Evolutionary conservation across 1,140 invertebrate species (phyloP).

Genomic region (Lepidurus couesii): DNA sequence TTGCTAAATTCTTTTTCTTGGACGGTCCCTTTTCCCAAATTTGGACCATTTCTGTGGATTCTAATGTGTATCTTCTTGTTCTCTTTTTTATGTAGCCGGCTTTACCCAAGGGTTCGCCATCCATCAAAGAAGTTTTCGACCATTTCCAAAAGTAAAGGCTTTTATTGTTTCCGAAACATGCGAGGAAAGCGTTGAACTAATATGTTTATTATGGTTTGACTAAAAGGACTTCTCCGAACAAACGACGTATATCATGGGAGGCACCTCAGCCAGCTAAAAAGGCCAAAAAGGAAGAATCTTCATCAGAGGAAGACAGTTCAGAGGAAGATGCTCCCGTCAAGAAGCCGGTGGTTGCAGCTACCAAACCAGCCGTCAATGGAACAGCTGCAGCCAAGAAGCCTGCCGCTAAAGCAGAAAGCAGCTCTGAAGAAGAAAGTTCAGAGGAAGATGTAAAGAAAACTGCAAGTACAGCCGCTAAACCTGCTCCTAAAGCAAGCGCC

Average conservation of each 20-base stretch:
- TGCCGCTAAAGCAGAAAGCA: slow-evolving; percentile 30
- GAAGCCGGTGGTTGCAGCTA: slow-evolving; percentile 36
- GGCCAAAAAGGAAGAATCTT: slow-evolving; percentile 35
- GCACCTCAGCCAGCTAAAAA: slow-evolving; percentile 34
- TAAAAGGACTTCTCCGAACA: slow-evolving; percentile 31
- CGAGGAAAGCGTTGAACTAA: not conserved
- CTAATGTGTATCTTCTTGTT: not conserved
- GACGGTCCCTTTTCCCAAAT: not conserved
- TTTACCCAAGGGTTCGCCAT: slow-evolving; percentile 31
- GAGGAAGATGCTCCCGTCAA: slow-evolving; percentile 33
- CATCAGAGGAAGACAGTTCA: slow-evolving; percentile 36
- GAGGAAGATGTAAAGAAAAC: slow-evolving; percentile 35
- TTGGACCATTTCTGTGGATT: not conserved
- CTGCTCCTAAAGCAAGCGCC: slow-evolving; percentile 34
- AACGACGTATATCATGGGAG: slow-evolving; percentile 32
- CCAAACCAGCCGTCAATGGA: slow-evolving; percentile 23
- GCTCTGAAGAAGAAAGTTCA: slow-evolving; percentile 32
- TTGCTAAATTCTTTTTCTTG: not conserved
- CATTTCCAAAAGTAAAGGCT: slow-evolving; percentile 32
- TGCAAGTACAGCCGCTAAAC: slow-evolving; percentile 26
- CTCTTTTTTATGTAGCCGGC: slow-evolving; percentile 28
- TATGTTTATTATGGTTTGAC: not conserved
- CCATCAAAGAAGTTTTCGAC: slow-evolving; percentile 30
- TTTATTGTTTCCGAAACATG: not conserved
- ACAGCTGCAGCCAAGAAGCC: slow-evolving; percentile 36